A percentile compares a stretch with the other conserved stretches of the same genome.
These are phyloP conservation scores for Gibbula magus DNA, from an alignment of 2,888 invertebrate species.

Conservation along the genomic window DNA sequence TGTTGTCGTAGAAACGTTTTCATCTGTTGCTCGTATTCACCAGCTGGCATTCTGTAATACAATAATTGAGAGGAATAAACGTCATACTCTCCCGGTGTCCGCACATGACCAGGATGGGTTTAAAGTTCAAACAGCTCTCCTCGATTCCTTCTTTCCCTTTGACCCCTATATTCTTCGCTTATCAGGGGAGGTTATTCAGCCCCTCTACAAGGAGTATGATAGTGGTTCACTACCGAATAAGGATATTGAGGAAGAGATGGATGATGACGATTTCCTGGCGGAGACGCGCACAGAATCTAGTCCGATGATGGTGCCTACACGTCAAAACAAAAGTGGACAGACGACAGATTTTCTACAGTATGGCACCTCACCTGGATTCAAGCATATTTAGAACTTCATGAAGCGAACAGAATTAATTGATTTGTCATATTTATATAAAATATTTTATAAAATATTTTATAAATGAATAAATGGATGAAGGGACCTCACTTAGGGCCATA, in stretches of 20 bases:
- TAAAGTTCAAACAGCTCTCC: slow-evolving; percentile 42
- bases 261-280: slow-evolving; percentile 61
- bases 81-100: slow-evolving; percentile 72
- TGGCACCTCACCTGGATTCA: slow-evolving; percentile 65
- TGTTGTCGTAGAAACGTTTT: slow-evolving; percentile 74
- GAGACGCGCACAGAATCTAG: slow-evolving; percentile 38
- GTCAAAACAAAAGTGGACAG: slow-evolving; percentile 32
- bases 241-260: slow-evolving; percentile 43
- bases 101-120: slow-evolving; percentile 61
- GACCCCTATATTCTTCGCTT: slow-evolving; percentile 86
- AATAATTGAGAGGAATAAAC: slow-evolving; percentile 87
- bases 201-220: slow-evolving; percentile 61
- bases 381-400: slow-evolving; percentile 29
- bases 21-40: slow-evolving; percentile 79
- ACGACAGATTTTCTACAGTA: slow-evolving; percentile 61
- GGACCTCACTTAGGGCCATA: too few relatives aligned
- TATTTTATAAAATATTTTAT: too few relatives aligned
- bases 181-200: slow-evolving; percentile 55
- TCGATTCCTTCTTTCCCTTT: slow-evolving; percentile 90
- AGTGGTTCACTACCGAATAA: slow-evolving; percentile 49
- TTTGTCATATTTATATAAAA: too few relatives aligned
- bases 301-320: neutral
- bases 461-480: too few relatives aligned
- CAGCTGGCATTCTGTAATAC: slow-evolving; percentile 95
- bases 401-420: too few relatives aligned